Percentiles rank a stretch among this genome's conserved stretches.
Conservation (phyloP, 1,140 invertebrate genomes). For the Drosophila lowei region DNA sequence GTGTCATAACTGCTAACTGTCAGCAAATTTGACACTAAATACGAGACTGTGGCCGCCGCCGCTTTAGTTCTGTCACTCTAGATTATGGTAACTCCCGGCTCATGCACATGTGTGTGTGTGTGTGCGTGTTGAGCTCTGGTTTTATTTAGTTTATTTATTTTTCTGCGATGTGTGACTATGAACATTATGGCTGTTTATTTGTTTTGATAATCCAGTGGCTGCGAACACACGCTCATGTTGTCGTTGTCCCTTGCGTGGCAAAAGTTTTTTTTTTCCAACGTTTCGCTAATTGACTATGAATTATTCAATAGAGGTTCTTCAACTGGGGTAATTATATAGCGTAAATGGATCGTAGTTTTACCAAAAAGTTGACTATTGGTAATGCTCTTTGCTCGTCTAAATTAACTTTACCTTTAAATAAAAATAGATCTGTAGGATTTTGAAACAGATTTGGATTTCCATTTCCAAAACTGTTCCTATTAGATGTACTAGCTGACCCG, state of each 20-base stretch:
- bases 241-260: background rate
- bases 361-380: too few species aligned
- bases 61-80: slow-evolving; percentile 60
- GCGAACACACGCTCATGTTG: slow-evolving; percentile 3
- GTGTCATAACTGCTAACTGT: slow-evolving; percentile 71
- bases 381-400: too few species aligned
- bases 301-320: background rate
- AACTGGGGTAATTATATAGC: too few species aligned
- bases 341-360: too few species aligned
- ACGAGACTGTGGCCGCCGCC: slow-evolving; percentile 43
- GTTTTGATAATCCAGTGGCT: slow-evolving; percentile 50
- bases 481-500: too few species aligned
- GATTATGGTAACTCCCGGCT: slow-evolving; percentile 45
- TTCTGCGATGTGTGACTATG: slow-evolving; percentile 36
- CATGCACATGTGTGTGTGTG: slow-evolving; percentile 18
- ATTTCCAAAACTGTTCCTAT: too few species aligned
- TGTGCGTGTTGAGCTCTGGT: slow-evolving; percentile 29
- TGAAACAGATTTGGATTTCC: too few species aligned
- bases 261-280: background rate
- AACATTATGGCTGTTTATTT: slow-evolving; percentile 52
- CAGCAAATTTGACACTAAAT: slow-evolving; percentile 74
- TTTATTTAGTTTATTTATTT: slow-evolving; percentile 32
- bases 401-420: too few species aligned
- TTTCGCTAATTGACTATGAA: slow-evolving; percentile 11
- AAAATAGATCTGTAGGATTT: too few species aligned